Conservation (phyloP, 2,888 invertebrate species). For the Lasioglossum marginatum region DNA sequence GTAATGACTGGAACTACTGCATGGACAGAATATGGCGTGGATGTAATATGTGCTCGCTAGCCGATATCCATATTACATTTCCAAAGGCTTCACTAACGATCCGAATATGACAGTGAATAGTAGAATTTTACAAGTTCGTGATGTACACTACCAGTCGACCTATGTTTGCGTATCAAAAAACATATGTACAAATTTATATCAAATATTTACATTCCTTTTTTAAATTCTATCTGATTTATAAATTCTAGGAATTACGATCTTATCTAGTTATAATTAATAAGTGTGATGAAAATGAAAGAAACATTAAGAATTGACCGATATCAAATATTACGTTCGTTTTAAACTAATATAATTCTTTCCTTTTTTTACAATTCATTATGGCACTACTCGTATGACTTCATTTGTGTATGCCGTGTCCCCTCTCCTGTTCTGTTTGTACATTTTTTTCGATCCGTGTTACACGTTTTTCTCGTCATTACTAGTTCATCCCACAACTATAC, state of each 20-base stretch:
- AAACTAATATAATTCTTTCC: conserved; percentile 44
- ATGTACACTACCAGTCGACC: conserved; percentile 63
- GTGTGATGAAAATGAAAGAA: conserved; percentile 65
- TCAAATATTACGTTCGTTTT: conserved; percentile 58
- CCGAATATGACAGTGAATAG: conserved; percentile 52
- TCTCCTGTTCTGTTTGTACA: conserved; percentile 57
- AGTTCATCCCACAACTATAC: conserved; percentile 39
- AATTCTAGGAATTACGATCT: conserved; percentile 64
- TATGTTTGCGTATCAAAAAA: conserved; percentile 73
- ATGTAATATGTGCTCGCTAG: conserved; percentile 64
- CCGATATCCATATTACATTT: conserved; percentile 59
- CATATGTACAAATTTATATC: conserved; percentile 72
- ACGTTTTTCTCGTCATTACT: conserved; percentile 42
- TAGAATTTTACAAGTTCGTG: conserved; percentile 69
- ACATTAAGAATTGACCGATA: conserved; percentile 66
- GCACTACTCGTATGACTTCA: conserved; percentile 69
- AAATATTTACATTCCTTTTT: conserved; percentile 67
- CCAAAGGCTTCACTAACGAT: conserved; percentile 72
- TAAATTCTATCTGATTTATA: conserved; percentile 59
- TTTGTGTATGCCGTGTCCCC: conserved; percentile 57
- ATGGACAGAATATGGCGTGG: conserved; percentile 56
- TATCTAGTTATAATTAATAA: conserved; percentile 59
- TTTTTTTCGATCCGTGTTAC: conserved; percentile 45
- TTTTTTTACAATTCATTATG: conserved; percentile 67
- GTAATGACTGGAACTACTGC: conserved; percentile 44